Conservation (phyloP, 2,888 invertebrate species). For the Amitus sp. region DNA sequence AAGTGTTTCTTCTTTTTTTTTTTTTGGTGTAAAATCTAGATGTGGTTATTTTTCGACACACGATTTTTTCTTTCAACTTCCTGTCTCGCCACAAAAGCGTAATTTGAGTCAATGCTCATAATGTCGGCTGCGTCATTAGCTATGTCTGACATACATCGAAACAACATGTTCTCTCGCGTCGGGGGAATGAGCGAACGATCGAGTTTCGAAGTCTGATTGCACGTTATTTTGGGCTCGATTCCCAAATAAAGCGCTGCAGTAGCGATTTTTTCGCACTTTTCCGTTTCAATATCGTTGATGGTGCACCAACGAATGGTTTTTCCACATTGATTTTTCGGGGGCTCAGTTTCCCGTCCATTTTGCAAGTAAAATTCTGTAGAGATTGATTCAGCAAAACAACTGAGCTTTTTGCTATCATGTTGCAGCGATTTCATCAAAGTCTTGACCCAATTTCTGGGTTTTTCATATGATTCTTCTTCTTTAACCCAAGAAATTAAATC, state of each 20-base stretch:
- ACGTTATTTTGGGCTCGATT: constrained; percentile 71
- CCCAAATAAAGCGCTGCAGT: constrained; percentile 70
- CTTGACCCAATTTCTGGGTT: constrained; percentile 8
- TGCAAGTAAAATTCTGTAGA: constrained; percentile 22
- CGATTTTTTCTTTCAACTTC: constrained; percentile 57
- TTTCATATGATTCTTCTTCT: neutral
- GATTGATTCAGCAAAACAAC: constrained; percentile 5
- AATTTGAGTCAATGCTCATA: constrained; percentile 72
- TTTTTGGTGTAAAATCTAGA: too few species aligned
- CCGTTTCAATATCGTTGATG: constrained; percentile 66
- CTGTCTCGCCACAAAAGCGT: constrained; percentile 73
- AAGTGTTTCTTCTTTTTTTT: too few species aligned
- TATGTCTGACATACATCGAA: constrained; percentile 71
- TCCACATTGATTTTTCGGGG: constrained; percentile 43
- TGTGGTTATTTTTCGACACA: too few species aligned
- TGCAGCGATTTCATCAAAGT: constrained; percentile 65
- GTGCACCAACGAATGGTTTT: constrained; percentile 72
- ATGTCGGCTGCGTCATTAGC: constrained; percentile 69
- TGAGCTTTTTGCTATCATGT: constrained; percentile 28
- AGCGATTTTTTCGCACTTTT: constrained; percentile 73
- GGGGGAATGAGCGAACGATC: constrained; percentile 10
- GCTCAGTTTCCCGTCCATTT: constrained; percentile 32
- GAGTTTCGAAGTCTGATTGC: constrained; percentile 57
- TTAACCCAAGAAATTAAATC: too few species aligned
- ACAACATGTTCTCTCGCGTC: constrained; percentile 55